Percentiles rank a stretch among this genome's conserved stretches.
These are phyloP conservation scores for Malthinus flaveolus DNA, from an alignment of 2,888 invertebrate genomes.

Conservation along the genomic window DNA sequence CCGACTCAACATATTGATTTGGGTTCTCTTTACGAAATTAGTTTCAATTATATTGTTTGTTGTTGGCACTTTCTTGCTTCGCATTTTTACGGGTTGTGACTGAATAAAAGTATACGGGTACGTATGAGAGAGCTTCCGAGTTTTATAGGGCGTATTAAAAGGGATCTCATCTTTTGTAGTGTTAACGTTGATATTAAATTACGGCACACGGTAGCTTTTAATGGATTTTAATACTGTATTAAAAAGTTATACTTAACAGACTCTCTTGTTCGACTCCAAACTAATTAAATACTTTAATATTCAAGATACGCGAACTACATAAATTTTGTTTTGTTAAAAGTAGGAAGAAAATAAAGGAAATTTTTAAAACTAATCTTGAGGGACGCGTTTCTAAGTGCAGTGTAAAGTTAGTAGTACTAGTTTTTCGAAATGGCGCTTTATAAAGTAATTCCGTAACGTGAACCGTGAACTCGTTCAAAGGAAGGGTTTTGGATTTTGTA, in stretches of 20 bases:
- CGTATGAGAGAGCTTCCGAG: conserved; percentile 11
- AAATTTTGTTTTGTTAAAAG: neutral
- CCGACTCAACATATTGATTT: conserved; percentile 18
- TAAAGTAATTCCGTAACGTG: too few relatives aligned
- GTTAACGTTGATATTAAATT: conserved; percentile 4
- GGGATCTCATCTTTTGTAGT: conserved; percentile 1
- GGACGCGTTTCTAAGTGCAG: too few relatives aligned
- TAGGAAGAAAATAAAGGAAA: too few relatives aligned
- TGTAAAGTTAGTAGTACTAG: too few relatives aligned
- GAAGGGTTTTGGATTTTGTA: too few relatives aligned
- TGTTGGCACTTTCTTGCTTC: neutral
- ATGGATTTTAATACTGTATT: conserved; percentile 16
- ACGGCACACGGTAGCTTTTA: conserved; percentile 10
- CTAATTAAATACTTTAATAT: conserved; percentile 16
- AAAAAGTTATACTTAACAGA: conserved; percentile 20
- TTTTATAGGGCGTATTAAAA: conserved; percentile 2
- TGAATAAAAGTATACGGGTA: neutral
- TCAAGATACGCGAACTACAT: conserved; percentile 1
- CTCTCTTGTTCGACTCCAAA: conserved; percentile 15
- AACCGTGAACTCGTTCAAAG: too few relatives aligned
- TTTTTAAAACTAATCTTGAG: too few relatives aligned
- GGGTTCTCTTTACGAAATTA: conserved; percentile 14
- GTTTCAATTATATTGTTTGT: conserved; percentile 21
- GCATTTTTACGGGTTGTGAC: too few relatives aligned
- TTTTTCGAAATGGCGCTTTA: too few relatives aligned